Conservation (phyloP, 2,113 vertebrate species). For the Centropristis striata region DNA sequence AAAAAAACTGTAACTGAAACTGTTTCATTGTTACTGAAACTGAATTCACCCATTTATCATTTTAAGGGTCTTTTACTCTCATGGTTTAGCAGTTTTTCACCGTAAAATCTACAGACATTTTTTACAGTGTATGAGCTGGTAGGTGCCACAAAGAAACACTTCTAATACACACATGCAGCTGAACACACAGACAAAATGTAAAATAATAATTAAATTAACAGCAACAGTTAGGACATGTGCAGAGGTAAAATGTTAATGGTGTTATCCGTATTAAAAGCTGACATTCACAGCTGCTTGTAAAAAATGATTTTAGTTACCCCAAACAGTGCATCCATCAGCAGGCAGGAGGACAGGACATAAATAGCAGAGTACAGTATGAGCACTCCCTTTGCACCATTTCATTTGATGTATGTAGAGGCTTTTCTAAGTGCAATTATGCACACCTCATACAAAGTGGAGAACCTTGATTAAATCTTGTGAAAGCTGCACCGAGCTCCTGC, state of each 20-base stretch:
- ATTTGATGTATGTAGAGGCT: conserved; percentile 3
- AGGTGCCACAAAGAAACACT: too few relatives aligned
- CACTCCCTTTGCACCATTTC: conserved; percentile 4
- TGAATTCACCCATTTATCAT: too few relatives aligned
- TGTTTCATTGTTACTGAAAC: too few relatives aligned
- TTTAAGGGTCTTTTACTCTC: too few relatives aligned
- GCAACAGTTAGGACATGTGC: neutral
- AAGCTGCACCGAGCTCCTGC: neutral
- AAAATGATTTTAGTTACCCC: neutral
- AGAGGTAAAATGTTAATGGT: neutral
- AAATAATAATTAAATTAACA: neutral
- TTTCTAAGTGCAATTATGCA: conserved; percentile 10
- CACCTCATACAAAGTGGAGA: neutral
- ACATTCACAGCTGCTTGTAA: conserved; percentile 8
- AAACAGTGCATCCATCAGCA: neutral
- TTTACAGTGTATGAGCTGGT: too few relatives aligned
- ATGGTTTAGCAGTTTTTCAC: too few relatives aligned
- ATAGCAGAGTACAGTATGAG: neutral
- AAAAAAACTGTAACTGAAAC: too few relatives aligned
- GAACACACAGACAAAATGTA: too few relatives aligned
- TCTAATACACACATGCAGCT: too few relatives aligned
- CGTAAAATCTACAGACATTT: too few relatives aligned
- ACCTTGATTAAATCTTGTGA: conserved; percentile 25
- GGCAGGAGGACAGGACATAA: neutral
- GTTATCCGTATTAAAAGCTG: neutral